Base-by-base conservation (phyloP, 2,888 invertebrate species). In the Thelaira solivaga region DNA sequence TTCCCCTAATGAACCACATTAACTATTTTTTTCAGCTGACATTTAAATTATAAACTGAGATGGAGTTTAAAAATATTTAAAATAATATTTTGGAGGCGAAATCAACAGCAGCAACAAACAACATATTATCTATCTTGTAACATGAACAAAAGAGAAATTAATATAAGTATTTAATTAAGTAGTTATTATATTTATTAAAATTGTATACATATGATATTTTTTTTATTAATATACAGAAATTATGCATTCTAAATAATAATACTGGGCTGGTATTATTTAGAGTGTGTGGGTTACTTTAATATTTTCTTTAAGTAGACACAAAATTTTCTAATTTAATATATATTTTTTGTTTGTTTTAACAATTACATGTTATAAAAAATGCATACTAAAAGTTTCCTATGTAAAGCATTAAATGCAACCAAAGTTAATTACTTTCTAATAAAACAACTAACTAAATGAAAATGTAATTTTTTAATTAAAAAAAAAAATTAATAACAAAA, bases 231-330 rank as follows among this genome's bases (percentile, higher is more conserved):
- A 16, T n/a, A 43, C 13, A 57, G 6, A 49, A 0, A 13, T n/a
- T n/a, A n/a, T n/a, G n/a, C 67, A 80, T 49, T 73, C 80, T 68
- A 65, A 72, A 65, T 76, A 80, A 80, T 76, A 39, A 61, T 34
- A 67, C 64, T 31, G 80, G 80, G 80, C 80, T 80, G 80, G 80
- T 69, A 69, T 80, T 80, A 76, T 74, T 80, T 80, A 53, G 76
- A 49, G 47, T 76, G 73, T n/a, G n/a, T n/a, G n/a, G n/a, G n/a
- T 73, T 65, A 57, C 47, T 72, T 47, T 16, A 24, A 47, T 43
- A 55, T 6, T 24, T 45, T 55, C 11, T 67, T 61, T n/a, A n/a
- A n/a, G n/a, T n/a, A n/a, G n/a, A n/a, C n/a, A n/a, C n/a, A n/a
- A n/a, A 34, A 22, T 16, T 31, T 34, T 31, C 47, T 16, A 5